Percentiles rank a stretch among this genome's conserved stretches.
These are phyloP conservation scores for Hemithea aestivaria DNA, from an alignment of 2,888 invertebrate species.

Conservation along the genomic window DNA sequence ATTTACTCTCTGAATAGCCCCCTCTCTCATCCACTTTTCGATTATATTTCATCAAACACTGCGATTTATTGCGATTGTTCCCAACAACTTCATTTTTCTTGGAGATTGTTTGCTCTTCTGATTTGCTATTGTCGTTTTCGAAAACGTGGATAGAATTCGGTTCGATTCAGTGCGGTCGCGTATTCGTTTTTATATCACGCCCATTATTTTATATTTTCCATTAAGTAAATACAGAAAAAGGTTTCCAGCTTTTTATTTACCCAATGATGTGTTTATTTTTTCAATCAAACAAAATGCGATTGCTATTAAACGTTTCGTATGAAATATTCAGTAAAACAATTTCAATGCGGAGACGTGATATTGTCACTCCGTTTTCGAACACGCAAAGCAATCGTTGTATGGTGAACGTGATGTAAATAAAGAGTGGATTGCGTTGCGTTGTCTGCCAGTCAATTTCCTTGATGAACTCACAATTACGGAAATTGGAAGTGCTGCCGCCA, in stretches of 20 bases:
- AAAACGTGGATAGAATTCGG: conserved; percentile 8
- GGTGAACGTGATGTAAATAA: conserved; percentile 49
- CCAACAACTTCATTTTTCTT: conserved; percentile 45
- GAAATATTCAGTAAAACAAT: conserved; percentile 38
- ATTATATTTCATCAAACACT: conserved; percentile 47
- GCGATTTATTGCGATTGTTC: conserved; percentile 48
- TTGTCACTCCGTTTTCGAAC: conserved; percentile 35
- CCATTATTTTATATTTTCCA: too few relatives aligned
- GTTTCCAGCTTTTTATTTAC: not conserved
- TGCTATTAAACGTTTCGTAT: conserved; percentile 27
- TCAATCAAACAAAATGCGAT: conserved; percentile 14
- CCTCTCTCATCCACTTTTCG: conserved; percentile 36
- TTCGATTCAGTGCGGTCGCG: conserved; percentile 3
- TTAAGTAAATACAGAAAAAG: too few relatives aligned
- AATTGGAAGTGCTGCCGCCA: conserved; percentile 55
- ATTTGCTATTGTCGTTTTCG: conserved; percentile 19
- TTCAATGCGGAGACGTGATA: conserved; percentile 33
- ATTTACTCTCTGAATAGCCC: conserved; percentile 42
- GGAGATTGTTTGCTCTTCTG: conserved; percentile 34
- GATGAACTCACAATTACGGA: conserved; percentile 75
- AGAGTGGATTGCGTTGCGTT: conserved; percentile 54
- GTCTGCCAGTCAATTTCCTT: conserved; percentile 71
- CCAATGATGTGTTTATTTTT: conserved; percentile 4
- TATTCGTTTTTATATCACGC: too few relatives aligned
- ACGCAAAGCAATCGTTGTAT: conserved; percentile 44